Conservation (phyloP, 1,140 invertebrate species). For the Drosophila ogumai region DNA sequence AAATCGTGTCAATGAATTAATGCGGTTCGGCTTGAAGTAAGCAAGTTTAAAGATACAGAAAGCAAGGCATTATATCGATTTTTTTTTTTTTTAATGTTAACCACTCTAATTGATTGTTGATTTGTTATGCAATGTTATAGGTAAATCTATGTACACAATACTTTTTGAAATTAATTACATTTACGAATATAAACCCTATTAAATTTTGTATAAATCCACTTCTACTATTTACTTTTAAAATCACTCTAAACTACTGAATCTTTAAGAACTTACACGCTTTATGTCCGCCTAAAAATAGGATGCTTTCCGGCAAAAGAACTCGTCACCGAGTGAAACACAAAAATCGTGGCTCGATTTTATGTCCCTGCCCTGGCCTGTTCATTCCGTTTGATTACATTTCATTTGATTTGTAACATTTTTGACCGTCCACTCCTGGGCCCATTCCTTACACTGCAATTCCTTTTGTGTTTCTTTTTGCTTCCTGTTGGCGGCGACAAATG, state of each 20-base stretch:
- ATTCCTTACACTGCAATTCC: constrained; percentile 37
- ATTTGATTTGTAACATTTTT: constrained; percentile 52
- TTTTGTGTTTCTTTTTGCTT: constrained; percentile 26
- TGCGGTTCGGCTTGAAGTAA: constrained; percentile 18
- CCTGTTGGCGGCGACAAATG: constrained; percentile 56
- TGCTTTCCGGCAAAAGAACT: neutral
- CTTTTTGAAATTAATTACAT: too few relatives aligned
- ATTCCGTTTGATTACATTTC: constrained; percentile 49
- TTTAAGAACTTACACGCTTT: neutral
- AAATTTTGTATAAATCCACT: too few relatives aligned
- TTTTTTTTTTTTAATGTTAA: too few relatives aligned
- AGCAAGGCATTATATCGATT: neutral
- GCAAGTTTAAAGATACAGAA: constrained; percentile 9
- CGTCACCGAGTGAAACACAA: constrained; percentile 23
- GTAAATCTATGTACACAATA: too few relatives aligned
- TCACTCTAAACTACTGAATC: neutral
- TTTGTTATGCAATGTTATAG: neutral
- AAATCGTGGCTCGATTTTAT: constrained; percentile 12
- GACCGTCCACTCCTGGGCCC: constrained; percentile 11
- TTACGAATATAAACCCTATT: too few relatives aligned
- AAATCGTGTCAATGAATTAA: constrained; percentile 42
- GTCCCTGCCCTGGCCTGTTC: constrained; percentile 17
- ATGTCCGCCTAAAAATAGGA: constrained; percentile 15
- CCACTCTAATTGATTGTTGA: neutral
- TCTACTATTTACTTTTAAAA: too few relatives aligned